Conservation (phyloP, 2,113 vertebrate genomes). For the Ranitomeya variabilis region DNA sequence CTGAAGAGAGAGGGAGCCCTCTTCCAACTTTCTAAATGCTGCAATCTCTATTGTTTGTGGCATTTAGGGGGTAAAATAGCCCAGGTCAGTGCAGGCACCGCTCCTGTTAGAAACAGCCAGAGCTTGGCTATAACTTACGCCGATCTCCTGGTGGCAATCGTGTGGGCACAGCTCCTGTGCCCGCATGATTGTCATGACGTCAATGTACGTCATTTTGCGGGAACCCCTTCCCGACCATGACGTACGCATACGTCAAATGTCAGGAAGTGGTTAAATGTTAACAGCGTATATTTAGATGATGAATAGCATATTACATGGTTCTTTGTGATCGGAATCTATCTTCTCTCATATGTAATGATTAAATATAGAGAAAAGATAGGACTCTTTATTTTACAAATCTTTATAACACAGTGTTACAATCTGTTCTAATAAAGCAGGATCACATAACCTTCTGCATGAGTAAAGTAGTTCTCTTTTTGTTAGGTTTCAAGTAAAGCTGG, state of each 20-base stretch:
- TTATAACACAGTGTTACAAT: neutral
- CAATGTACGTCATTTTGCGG: too few species aligned
- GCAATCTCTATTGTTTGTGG: too few species aligned
- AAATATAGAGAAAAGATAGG: neutral
- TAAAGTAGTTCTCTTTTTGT: neutral
- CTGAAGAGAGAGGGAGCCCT: too few species aligned
- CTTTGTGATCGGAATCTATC: neutral
- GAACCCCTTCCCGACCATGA: too few species aligned
- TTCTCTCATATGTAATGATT: neutral
- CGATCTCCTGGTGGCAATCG: too few species aligned
- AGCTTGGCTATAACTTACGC: too few species aligned
- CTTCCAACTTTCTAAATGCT: too few species aligned
- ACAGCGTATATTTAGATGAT: neutral
- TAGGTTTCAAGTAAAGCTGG: neutral
- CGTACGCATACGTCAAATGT: neutral
- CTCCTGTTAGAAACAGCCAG: too few species aligned
- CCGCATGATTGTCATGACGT: too few species aligned
- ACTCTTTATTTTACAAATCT: neutral
- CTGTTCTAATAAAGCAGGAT: neutral
- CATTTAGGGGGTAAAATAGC: too few species aligned
- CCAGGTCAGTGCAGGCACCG: too few species aligned
- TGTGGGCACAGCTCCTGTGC: too few species aligned
- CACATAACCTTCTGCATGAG: neutral
- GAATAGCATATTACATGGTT: neutral
- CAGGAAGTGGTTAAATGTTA: neutral